Base-by-base conservation (phyloP, 2,888 invertebrate species). In the Eueremaeus valkanovi region DNA sequence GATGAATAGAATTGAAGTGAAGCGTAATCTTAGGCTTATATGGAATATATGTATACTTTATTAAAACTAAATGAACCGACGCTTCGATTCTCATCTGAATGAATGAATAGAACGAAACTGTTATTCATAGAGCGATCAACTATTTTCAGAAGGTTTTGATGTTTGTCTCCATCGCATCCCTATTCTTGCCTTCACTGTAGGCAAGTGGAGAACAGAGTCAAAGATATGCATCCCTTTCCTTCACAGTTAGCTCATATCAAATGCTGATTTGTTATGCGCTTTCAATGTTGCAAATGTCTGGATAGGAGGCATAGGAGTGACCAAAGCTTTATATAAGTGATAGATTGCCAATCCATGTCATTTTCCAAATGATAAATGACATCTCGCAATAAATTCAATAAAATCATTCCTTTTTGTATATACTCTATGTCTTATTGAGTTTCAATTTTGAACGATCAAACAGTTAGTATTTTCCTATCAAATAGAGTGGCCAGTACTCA, bases 311-410 rank as follows among this genome's bases (percentile, higher is more conserved):
- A 36, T 21, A 31, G 36, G 3, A 36, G 40, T 66, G 66, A 66
- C 66, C 66, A 31, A 36, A 18, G 40, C 21, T 66, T 66, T 66
- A 66, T 66, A 36, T 66, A 31, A 61, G 36, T 66, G 66, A 66
- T 66, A 66, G 66, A 66, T 66, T 36, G 66, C 31, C 13, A 66
- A 36, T n/a, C 5, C 66, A 66, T 40, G 66, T 66, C 66, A 66
- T 66, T 66, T n/a, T 33, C 21, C n/a, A 33, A 61, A 66, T 66
- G 66, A 66, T 66, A 66, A 66, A 66, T 66, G 66, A 66, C 66
- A 66, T 66, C n/a, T 1, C 9, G 66, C 66, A 66, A 66, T 40
- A 66, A 66, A 66, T 66, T 66, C 66, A 66, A 66, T 66, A 66
- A 61, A 61, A 31, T 66, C 36, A 3, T 3, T 6, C n/a, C 8